Conservation (phyloP, 1,140 invertebrate species). For the Drosophila micromelanica region DNA sequence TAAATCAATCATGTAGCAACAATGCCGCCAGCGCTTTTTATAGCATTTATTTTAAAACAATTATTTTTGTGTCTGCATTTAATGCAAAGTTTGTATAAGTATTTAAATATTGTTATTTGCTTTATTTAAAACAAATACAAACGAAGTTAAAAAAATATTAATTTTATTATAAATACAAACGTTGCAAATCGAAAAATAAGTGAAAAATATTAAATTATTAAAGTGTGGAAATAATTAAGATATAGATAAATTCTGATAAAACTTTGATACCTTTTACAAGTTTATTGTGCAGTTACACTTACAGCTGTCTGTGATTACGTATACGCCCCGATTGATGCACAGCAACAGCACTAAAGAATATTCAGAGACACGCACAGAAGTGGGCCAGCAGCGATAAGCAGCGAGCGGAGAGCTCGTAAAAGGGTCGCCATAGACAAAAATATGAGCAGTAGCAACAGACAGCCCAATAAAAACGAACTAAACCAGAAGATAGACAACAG, state of each 20-base stretch:
- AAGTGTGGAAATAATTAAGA: too few relatives aligned
- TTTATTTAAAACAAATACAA: background rate
- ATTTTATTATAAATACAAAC: background rate
- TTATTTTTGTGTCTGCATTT: background rate
- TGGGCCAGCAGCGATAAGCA: constrained; percentile 10
- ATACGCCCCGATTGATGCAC: background rate
- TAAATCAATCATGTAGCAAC: background rate
- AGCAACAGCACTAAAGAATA: constrained; percentile 6
- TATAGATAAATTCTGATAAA: too few relatives aligned
- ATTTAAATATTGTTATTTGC: constrained; percentile 10
- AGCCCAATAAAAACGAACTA: constrained; percentile 4
- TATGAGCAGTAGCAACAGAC: constrained; percentile 20
- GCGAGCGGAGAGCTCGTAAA: constrained; percentile 10
- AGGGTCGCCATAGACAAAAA: constrained; percentile 11
- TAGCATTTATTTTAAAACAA: background rate
- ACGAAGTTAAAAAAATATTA: background rate
- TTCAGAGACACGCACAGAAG: constrained; percentile 3
- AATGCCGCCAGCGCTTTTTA: background rate
- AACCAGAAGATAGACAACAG: constrained; percentile 5
- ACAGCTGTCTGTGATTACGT: constrained; percentile 5
- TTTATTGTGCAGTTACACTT: background rate
- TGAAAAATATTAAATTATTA: background rate
- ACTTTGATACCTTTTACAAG: too few relatives aligned
- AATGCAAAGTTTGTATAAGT: background rate
- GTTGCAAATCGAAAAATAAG: too few relatives aligned